Evolutionary conservation across 2,888 invertebrate species (phyloP).

Genomic region (Carcina quercana): DNA sequence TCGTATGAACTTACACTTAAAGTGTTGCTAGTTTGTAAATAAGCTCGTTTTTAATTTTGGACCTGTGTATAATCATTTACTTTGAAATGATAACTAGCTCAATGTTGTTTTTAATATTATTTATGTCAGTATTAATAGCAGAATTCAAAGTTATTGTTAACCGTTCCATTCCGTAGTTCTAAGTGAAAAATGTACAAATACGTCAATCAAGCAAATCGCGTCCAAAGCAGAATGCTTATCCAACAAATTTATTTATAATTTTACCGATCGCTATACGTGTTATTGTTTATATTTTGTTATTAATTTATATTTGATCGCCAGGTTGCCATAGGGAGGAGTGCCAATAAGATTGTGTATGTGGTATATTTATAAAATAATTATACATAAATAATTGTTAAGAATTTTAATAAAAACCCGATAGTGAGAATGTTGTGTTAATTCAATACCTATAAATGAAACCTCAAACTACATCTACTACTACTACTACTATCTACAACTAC

Average conservation of each 20-base stretch:
- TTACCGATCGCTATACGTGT: constrained; percentile 16
- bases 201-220: constrained; percentile 29
- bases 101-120: constrained; percentile 11
- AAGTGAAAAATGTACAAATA: constrained; percentile 35
- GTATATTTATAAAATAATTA: constrained; percentile 47
- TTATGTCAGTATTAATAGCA: constrained; percentile 5
- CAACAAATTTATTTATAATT: constrained; percentile 19
- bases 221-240: constrained; percentile 25
- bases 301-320: constrained; percentile 25
- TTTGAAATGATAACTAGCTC: not conserved
- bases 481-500: too few relatives aligned
- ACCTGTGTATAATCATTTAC: too few relatives aligned
- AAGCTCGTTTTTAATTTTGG: too few relatives aligned
- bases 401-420: constrained; percentile 62
- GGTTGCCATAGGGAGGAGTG: constrained; percentile 49
- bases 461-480: too few relatives aligned
- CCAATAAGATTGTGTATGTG: constrained; percentile 53
- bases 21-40: too few relatives aligned
- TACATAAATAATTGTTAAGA: constrained; percentile 57
- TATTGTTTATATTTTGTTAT: constrained; percentile 25
- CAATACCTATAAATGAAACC: constrained; percentile 21
- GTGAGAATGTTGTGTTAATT: constrained; percentile 36
- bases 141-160: constrained; percentile 14
- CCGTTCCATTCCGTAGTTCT: constrained; percentile 21
- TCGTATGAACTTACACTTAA: too few relatives aligned